Conservation (phyloP, 2,113 vertebrate species). For the Ibidorhyncha struthersii region DNA sequence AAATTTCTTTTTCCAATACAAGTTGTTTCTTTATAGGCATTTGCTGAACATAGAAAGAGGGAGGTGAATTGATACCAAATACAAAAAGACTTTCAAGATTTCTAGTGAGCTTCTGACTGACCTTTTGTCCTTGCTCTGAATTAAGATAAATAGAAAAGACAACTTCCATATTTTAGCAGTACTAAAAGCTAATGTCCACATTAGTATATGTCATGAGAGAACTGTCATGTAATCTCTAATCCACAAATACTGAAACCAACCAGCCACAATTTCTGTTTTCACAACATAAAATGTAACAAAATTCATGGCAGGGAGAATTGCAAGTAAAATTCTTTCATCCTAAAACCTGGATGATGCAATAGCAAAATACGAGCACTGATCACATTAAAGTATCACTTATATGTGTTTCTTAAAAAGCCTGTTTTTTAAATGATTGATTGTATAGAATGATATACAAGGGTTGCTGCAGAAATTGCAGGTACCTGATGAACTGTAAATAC, state of each 20-base stretch:
- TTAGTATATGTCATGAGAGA: background rate
- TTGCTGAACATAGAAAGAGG: background rate
- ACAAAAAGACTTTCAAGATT: background rate
- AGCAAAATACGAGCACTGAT: background rate
- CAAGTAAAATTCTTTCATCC: background rate
- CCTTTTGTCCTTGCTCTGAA: background rate
- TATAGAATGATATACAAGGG: background rate
- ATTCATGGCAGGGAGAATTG: background rate
- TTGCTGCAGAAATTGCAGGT: background rate
- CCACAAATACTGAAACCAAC: background rate
- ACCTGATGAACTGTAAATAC: background rate
- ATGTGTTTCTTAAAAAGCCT: background rate
- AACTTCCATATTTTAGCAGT: background rate
- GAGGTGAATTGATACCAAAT: background rate
- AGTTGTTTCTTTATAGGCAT: background rate
- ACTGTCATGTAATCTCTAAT: background rate
- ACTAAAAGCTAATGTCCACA: background rate
- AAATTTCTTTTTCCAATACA: background rate
- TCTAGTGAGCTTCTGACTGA: background rate
- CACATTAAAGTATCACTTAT: background rate
- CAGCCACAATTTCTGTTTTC: background rate
- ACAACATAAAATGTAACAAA: background rate
- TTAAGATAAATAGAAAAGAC: background rate
- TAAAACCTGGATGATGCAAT: background rate
- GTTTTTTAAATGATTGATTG: background rate